Percentiles rank a stretch among this genome's conserved stretches.
Evolutionary conservation across 2,888 invertebrate genomes (phyloP).

Genomic region (Myopa testacea): DNA sequence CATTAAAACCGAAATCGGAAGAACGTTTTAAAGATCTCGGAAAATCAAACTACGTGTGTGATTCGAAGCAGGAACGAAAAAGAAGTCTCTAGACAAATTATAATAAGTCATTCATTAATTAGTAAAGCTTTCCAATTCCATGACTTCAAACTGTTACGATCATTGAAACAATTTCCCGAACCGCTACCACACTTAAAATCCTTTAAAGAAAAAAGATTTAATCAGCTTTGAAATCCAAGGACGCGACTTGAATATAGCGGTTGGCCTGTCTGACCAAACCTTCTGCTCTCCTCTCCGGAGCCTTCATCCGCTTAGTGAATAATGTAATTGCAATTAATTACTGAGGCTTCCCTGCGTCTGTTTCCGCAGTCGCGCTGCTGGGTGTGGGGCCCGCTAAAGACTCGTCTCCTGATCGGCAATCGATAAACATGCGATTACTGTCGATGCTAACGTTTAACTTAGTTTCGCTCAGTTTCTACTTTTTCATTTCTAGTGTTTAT

Average conservation of each 20-base stretch:
- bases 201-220: neutral
- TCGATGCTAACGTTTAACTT: constrained; percentile 48
- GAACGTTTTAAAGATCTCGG: too few species aligned
- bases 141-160: too few species aligned
- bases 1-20: too few species aligned
- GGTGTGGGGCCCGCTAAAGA: constrained; percentile 9
- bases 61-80: too few species aligned
- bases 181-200: too few species aligned
- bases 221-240: constrained; percentile 17
- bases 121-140: too few species aligned
- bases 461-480: constrained; percentile 39
- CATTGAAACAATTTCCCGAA: too few species aligned
- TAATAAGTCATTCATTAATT: too few species aligned
- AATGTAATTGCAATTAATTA: constrained; percentile 61
- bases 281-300: neutral
- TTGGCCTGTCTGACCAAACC: neutral
- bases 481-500: constrained; percentile 32
- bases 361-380: constrained; percentile 28
- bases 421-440: constrained; percentile 62
- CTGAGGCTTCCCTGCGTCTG: neutral
- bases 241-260: neutral
- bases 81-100: too few species aligned
- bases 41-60: too few species aligned
- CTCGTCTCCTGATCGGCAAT: constrained; percentile 55
- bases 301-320: constrained; percentile 50